A percentile compares a stretch with the other conserved stretches of the same genome.
These are phyloP conservation scores for Mirza zaza DNA, from an alignment of 2,113 vertebrate species.

Conservation along the genomic window DNA sequence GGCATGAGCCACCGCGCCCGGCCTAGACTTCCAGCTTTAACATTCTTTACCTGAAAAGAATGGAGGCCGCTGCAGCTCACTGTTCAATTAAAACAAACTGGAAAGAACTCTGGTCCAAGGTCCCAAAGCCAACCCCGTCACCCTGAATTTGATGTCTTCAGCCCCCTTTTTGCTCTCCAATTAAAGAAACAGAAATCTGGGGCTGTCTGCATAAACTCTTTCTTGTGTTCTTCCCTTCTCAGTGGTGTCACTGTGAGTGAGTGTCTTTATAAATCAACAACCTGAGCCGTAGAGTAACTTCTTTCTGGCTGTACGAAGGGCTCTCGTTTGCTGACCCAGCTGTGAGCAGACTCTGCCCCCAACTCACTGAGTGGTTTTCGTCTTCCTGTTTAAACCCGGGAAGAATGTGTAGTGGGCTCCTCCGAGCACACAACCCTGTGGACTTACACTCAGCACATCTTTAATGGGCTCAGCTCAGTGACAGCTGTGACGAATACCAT, in stretches of 20 bases:
- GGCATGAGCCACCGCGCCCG: no score
- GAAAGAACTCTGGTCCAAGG: neutral
- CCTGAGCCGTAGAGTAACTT: neutral
- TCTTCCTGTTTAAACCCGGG: neutral
- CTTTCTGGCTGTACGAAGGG: neutral
- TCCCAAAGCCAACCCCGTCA: fast-evolving
- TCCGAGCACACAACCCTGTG: neutral
- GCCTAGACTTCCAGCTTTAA: neutral
- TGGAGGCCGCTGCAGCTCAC: neutral
- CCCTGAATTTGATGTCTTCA: neutral
- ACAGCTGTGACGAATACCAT: constrained; percentile 76
- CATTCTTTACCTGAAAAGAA: neutral
- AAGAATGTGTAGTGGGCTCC: neutral
- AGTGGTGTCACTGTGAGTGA: neutral
- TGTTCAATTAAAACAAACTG: neutral
- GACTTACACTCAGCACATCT: constrained; percentile 41
- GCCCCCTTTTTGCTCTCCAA: neutral
- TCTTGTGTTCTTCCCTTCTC: neutral
- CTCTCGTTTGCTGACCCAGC: neutral
- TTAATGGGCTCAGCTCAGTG: constrained; percentile 51
- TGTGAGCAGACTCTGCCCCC: neutral
- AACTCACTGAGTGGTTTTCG: neutral
- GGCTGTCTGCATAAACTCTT: neutral
- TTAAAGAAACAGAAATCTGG: neutral
- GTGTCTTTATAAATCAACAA: neutral